These are phyloP conservation scores for Brachyptera risi DNA, from an alignment of 2,888 invertebrate species.

Conservation along the genomic window DNA sequence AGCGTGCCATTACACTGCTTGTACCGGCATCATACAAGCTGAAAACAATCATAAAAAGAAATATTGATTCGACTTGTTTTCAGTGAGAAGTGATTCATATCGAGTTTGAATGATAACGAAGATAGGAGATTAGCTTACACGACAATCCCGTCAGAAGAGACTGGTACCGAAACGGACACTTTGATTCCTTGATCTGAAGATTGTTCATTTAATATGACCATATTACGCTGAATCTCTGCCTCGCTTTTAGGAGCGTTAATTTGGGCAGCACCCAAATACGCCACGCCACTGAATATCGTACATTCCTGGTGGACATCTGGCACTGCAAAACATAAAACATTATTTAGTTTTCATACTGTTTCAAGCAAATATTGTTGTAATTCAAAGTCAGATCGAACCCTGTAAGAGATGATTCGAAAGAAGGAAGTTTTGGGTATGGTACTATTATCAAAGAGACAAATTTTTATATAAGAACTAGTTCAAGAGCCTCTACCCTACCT, in stretches of 20 bases:
- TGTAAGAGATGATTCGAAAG: background rate
- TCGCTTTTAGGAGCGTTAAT: constrained; percentile 92
- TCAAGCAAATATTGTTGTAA: background rate
- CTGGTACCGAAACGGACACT: constrained; percentile 88
- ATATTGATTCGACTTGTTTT: background rate
- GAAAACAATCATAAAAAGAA: constrained; percentile 34
- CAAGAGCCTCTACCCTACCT: constrained; percentile 46
- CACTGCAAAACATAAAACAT: no score
- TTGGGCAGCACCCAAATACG: constrained; percentile 86
- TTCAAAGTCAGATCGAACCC: background rate
- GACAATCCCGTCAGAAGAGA: constrained; percentile 87
- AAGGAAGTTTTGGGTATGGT: no score
- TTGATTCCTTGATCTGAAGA: constrained; percentile 74
- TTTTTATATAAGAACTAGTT: background rate
- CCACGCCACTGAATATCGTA: constrained; percentile 88
- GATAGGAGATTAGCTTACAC: constrained; percentile 70
- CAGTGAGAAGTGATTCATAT: background rate
- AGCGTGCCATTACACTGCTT: constrained; percentile 79
- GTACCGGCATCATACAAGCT: constrained; percentile 79
- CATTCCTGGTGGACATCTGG: constrained; percentile 84
- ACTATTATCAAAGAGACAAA: background rate
- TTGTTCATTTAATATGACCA: constrained; percentile 80
- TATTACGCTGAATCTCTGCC: constrained; percentile 86
- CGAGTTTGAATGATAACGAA: background rate
- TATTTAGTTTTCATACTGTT: no score